Conservation (phyloP, 2,888 invertebrate genomes). For the Eledona agricola region DNA sequence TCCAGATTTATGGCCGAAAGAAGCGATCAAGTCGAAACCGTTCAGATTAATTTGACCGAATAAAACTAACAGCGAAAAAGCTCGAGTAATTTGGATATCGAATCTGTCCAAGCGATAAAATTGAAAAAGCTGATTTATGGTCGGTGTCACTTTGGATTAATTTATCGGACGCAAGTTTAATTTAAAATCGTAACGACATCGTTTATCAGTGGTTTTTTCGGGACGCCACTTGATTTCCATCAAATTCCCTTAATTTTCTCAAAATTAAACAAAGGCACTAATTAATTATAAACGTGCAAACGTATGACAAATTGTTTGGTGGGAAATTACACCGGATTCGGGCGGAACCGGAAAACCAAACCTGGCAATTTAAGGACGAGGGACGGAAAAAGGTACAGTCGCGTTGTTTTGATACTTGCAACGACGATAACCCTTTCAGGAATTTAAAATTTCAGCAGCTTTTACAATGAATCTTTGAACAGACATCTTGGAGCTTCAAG, state of each 20-base stretch:
- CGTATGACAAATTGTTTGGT: constrained; percentile 1
- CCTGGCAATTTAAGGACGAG: too few species aligned
- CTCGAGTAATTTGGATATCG: constrained; percentile 36
- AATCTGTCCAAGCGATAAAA: constrained; percentile 49
- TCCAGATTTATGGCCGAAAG: constrained; percentile 23
- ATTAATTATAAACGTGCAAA: constrained; percentile 2
- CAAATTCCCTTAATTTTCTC: constrained; percentile 18
- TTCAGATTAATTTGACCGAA: constrained; percentile 18
- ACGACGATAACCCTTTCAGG: too few species aligned
- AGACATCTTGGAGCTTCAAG: too few species aligned
- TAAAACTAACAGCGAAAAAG: constrained; percentile 24
- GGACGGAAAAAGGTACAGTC: too few species aligned
- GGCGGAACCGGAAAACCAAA: constrained; percentile 15
- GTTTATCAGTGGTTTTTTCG: constrained; percentile 43
- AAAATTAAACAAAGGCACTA: constrained; percentile 14
- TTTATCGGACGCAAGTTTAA: constrained; percentile 51
- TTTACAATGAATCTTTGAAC: too few species aligned
- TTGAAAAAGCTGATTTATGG: constrained; percentile 52
- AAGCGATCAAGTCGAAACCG: constrained; percentile 6
- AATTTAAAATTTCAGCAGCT: too few species aligned
- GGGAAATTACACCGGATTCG: constrained; percentile 5
- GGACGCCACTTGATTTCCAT: constrained; percentile 18
- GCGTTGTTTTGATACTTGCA: too few species aligned
- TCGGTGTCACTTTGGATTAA: constrained; percentile 49
- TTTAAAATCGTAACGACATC: constrained; percentile 50